Base-by-base conservation (phyloP, 35 echinoderm and acorn worm genomes). In the Lytechinus pictus region DNA sequence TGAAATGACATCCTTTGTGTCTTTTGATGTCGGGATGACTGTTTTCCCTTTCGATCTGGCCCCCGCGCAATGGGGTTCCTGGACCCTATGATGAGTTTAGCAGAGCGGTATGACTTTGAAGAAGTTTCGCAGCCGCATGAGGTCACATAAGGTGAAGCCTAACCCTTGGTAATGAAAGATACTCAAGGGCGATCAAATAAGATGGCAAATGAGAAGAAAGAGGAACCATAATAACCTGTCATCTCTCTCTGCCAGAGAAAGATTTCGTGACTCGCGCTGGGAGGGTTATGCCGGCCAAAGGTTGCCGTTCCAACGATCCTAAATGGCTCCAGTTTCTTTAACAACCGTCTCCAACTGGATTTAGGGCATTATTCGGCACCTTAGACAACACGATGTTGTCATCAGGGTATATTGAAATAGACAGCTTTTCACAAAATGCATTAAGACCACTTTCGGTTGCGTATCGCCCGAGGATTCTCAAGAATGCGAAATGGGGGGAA, bases 121-220 rank as follows among this genome's bases (percentile, higher is more conserved):
- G 92, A 93, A 93, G 54, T 33, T 93, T 93, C 55, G 27, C 92
- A 93, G 55, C 92, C 92, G 92, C 92, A 57, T 57, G 27, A 27
- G 92, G 92, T 93, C 92, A 93, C 54, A 57, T 3, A 57, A 93
- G 92, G 92, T 54, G 92, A 93, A 93, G 92, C 92, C 92, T 1
- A 93, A 57, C 92, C 92, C 92, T 55, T 93, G 92, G 92, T 93
- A 93, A 93, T 93, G 92, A 93, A 93, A 93, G 92, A 93, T 93
- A 93, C 53, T 93, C 92, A 93, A 93, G 92, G 92, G 92, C 92
- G 53, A 93, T 93, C 92, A 93, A 93, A 93, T n/a, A 93, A 93
- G 92, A 93, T 93, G 92, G 92, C 92, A 93, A 93, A 93, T 93
- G 92, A 28, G 92, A 93, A 93, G 28, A 57, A 93, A 93, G 54